Base-by-base conservation (phyloP, 2,888 invertebrate genomes). In the Urechis unicinctus region DNA sequence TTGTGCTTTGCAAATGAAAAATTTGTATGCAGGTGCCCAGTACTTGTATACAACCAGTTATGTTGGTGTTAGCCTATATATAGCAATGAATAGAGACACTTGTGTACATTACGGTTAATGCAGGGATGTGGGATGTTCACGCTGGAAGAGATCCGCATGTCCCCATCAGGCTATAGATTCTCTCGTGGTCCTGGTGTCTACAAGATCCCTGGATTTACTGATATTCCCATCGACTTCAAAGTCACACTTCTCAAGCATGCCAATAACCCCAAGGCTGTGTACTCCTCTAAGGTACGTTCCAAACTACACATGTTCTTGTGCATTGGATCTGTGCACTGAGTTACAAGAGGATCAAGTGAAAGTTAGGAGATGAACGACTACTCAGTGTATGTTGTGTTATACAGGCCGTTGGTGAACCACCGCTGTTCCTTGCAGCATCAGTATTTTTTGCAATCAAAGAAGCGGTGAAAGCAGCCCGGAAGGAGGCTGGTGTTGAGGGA, bases 381-480 rank as follows among this genome's bases (percentile, higher is more conserved):
- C 22, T 46, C 5, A 42, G n/a, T n/a, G n/a, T n/a, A n/a, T n/a
- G n/a, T n/a, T n/a, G n/a, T n/a, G n/a, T 46, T 57, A 80, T 81
- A 4, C 68, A 92, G 91, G 95, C 92, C 60, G 87, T 95, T 44
- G 96, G 96, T 0, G 96, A 96, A 75, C 96, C 96, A 0, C 95
- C 96, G 0, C 77, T 96, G 5, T 92, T 94, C 73, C 81, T 95
- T 61, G 91, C 93, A 0, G 83, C 87, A n/a, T 86, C 92, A 0
- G 86, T 85, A 0, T 89, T 89, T 77, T 93, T 91, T 72, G 95
- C 95, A 0, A 90, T 94, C 60, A 88, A 88, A 55, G 71, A 74
- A 3, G 95, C 95, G 0, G 86, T 96, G 53, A 81, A 83, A 63
- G 85, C 88, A 0, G 89, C 90, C 0, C 82, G 95, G 25, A 74